These are phyloP conservation scores for Spea bombifrons DNA, from an alignment of 2,113 vertebrate genomes.

Conservation along the genomic window DNA sequence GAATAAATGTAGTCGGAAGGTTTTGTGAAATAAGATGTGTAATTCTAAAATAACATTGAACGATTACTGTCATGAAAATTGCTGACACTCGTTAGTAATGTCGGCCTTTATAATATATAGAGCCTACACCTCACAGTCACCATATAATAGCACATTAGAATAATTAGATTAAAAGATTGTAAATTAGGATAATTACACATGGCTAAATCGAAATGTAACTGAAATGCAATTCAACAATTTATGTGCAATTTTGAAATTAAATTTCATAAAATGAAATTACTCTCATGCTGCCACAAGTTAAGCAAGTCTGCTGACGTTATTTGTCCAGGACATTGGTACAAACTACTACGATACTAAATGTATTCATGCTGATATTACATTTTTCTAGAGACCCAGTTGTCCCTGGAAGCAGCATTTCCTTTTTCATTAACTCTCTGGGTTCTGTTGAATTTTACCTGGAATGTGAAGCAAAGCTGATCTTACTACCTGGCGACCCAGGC, in stretches of 20 bases:
- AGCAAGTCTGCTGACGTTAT: not conserved
- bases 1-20: not conserved
- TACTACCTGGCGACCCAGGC: no score
- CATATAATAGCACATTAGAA: conserved; percentile 48
- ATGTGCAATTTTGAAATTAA: not conserved
- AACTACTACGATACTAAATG: no score
- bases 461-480: no score
- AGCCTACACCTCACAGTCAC: not conserved
- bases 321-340: not conserved
- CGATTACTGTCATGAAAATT: no score
- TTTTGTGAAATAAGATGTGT: not conserved
- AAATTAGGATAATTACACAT: not conserved
- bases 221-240: not conserved
- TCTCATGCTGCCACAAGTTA: not conserved
- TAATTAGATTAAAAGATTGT: not conserved
- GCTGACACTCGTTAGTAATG: conserved; percentile 49
- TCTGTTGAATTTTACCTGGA: no score
- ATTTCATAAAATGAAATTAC: not conserved
- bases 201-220: not conserved
- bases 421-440: no score
- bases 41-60: no score
- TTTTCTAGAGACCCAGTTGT: no score
- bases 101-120: conserved; percentile 63
- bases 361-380: no score
- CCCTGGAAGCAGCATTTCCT: no score